Conservation (phyloP, 2,888 invertebrate species). For the Stramonita haemastoma region DNA sequence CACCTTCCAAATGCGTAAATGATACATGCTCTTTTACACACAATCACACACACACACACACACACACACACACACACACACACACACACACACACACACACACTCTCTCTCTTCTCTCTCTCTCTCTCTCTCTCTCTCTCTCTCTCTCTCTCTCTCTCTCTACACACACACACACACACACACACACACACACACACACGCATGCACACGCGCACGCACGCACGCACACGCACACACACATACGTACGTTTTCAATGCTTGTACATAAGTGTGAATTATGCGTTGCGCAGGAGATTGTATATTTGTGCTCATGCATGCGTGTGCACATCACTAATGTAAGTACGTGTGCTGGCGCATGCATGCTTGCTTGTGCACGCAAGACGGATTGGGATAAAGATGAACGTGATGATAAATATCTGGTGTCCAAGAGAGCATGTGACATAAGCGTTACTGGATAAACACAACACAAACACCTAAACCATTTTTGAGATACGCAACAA, state of each 20-base stretch:
- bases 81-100: not conserved
- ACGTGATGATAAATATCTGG: no score
- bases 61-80: not conserved
- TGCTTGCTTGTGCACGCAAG: not conserved
- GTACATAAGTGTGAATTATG: not conserved
- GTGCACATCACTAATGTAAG: no score
- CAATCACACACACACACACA: not conserved
- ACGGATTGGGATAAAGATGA: no score
- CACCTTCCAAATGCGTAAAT: no score
- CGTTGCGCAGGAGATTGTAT: no score
- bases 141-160: no score
- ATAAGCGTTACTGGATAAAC: no score
- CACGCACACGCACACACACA: not conserved
- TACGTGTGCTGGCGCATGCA: not conserved
- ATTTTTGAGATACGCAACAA: no score
- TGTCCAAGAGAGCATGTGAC: no score
- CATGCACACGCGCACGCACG: not conserved
- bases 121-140: not conserved
- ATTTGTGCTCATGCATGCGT: no score
- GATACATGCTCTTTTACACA: not conserved
- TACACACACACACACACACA: not conserved
- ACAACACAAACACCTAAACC: no score
- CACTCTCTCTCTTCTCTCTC: not conserved
- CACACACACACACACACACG: conserved; percentile 11
- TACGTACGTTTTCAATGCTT: not conserved